phyloP scores from a whole-genome alignment of 2,113 vertebrate species.

The Trichechus manatus region DNA sequence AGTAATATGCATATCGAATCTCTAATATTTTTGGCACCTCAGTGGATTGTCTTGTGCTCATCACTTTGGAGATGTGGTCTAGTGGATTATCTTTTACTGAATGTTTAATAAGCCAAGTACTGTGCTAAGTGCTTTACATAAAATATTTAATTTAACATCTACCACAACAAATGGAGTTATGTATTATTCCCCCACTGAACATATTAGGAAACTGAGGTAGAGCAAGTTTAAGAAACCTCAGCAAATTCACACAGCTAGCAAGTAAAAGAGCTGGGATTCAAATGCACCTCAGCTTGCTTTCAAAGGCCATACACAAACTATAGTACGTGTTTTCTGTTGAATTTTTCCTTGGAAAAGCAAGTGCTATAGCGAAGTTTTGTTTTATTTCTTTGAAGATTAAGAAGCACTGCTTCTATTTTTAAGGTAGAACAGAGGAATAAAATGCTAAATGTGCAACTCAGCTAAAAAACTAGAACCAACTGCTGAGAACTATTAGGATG shows the following conservation, averaged over 20 bases:
- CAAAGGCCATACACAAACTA: not conserved
- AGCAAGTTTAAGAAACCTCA: conserved; percentile 17
- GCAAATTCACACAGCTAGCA: not conserved
- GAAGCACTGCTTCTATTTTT: conserved; percentile 25
- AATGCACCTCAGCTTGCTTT: conserved; percentile 3
- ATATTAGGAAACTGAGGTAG: not conserved
- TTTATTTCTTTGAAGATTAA: conserved; percentile 34
- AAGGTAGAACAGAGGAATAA: not conserved
- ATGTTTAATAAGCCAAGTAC: not conserved
- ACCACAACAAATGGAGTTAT: not conserved
- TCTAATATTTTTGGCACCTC: not conserved
- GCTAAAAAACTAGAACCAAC: not conserved
- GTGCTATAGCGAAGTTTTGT: not conserved
- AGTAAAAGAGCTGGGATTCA: not conserved
- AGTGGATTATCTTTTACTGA: not conserved
- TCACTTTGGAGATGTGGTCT: not conserved
- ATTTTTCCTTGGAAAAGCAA: conserved; percentile 46
- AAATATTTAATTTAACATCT: not conserved
- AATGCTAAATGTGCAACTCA: conserved; percentile 28
- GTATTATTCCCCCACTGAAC: not conserved
- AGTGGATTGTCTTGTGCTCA: not conserved
- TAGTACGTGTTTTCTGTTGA: not conserved
- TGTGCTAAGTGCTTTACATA: not conserved
- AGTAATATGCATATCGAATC: not conserved
- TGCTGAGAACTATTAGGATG: not conserved